Evolutionary conservation across 2,113 vertebrate species (phyloP).

Genomic region (Enhydra lutris): DNA sequence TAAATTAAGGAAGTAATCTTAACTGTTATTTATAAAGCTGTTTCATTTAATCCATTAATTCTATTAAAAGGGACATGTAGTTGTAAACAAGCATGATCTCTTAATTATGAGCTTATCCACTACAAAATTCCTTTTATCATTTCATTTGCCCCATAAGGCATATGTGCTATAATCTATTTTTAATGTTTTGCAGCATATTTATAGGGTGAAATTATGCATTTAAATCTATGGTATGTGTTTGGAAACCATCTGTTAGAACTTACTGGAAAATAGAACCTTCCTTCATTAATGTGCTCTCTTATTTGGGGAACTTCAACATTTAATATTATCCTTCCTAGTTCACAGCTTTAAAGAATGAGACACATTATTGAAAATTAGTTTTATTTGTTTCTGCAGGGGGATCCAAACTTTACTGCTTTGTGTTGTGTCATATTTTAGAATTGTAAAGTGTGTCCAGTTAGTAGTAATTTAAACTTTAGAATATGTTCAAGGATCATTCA

Average conservation of each 20-base stretch:
- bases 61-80: slow-evolving; percentile 34
- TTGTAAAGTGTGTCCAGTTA: background rate
- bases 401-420: slow-evolving; percentile 11
- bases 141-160: slow-evolving; percentile 46
- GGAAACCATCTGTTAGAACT: slow-evolving; percentile 76
- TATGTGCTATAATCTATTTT: slow-evolving; percentile 57
- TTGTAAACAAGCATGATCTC: slow-evolving; percentile 44
- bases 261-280: slow-evolving; percentile 68
- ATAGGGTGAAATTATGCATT: slow-evolving; percentile 52
- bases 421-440: background rate
- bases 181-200: slow-evolving; percentile 54
- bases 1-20: background rate
- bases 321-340: slow-evolving; percentile 18
- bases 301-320: slow-evolving; percentile 45
- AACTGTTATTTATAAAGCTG: slow-evolving; percentile 10
- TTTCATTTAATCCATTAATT: slow-evolving; percentile 43
- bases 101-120: slow-evolving; percentile 29
- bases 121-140: slow-evolving; percentile 51
- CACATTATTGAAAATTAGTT: background rate
- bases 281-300: slow-evolving; percentile 57
- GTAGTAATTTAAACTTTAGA: slow-evolving; percentile 31
- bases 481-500: background rate
- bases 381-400: background rate
- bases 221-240: slow-evolving; percentile 65
- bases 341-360: background rate